Base-by-base conservation (phyloP, 2,113 vertebrate species). In the Gnathonemus echidnorhynchus region DNA sequence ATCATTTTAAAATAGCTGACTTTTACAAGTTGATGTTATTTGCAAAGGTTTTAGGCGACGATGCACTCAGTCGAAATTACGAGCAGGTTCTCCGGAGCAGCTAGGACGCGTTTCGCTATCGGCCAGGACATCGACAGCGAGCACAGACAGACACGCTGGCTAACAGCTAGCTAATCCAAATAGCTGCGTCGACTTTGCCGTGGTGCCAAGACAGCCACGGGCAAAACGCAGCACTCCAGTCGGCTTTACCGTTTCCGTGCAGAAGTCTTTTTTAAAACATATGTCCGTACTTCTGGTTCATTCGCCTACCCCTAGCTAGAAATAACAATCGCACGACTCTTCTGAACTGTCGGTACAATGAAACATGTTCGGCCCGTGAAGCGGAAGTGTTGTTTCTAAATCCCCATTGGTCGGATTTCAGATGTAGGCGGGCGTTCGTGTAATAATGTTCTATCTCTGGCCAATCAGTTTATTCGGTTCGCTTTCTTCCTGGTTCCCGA, bases 311-410 rank as follows among this genome's bases (percentile, higher is more conserved):
- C 85, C 15, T 39, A 42, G 35, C 74, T 80, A 80, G 15, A 39
- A 80, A 80, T 15, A 80, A 80, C 74, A 80, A 80, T 84, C 39
- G 9, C 56, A 24, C 31, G 3, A 92, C 91, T 92, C 91, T 91
- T 89, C 91, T 90, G 83, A 91, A 94, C 85, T 83, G 90, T 90
- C 90, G 88, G 87, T 94, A 95, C 95, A 95, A 95, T 94, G 70
- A 93, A 94, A 94, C 94, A 93, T 91, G 94, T 94, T 94, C 91
- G 15, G 92, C 92, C 91, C 89, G 91, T 70, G 90, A 89, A 92
- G 93, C 95, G 96, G 97, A 97, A 97, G 94, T 96, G 89, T 84
- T 46, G 9, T 49, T 91, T 24, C 24, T 3, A 24, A 5, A 3
- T n/a, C 0, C 0, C 11, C 24, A 96, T 95, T 96, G 95, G 95